phyloP scores from a whole-genome alignment of 2,113 vertebrate genomes.

The Amazona guildingii region DNA sequence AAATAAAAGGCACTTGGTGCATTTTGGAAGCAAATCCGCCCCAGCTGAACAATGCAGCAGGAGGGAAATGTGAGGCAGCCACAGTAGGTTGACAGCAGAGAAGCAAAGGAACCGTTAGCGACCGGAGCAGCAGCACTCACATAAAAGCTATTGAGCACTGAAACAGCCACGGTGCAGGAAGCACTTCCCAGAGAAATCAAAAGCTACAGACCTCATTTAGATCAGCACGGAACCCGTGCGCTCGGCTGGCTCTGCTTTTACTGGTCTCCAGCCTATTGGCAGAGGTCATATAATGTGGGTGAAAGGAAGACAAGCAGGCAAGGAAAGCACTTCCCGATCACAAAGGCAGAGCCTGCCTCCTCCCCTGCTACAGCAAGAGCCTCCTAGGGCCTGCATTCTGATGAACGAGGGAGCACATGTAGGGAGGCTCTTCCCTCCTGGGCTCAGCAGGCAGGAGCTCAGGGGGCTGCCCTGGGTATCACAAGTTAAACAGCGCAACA shows the following conservation, averaged over 20 bases:
- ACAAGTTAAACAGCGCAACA: neutral
- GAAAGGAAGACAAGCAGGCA: neutral
- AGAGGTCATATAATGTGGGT: neutral
- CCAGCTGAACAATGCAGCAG: conserved; percentile 60
- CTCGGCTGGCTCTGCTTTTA: neutral
- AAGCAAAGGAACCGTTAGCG: neutral
- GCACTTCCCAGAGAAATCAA: neutral
- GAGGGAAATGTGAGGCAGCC: conserved; percentile 28
- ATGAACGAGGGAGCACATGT: fast-evolving
- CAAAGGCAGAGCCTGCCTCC: neutral
- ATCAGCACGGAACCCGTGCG: neutral
- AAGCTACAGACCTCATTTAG: neutral
- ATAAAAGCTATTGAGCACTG: neutral
- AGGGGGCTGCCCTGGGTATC: neutral
- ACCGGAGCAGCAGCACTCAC: neutral
- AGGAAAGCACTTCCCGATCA: neutral
- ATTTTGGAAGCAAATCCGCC: conserved; percentile 43
- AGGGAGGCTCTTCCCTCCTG: neutral
- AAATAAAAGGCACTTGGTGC: neutral
- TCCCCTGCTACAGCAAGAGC: neutral
- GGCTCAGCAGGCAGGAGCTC: neutral
- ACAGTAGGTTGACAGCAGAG: neutral
- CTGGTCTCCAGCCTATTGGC: neutral
- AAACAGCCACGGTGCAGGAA: neutral
- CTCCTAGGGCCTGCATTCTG: neutral